phyloP scores from a whole-genome alignment of 2,797 vertebrate species.

The Enteromius anoplus region DNA sequence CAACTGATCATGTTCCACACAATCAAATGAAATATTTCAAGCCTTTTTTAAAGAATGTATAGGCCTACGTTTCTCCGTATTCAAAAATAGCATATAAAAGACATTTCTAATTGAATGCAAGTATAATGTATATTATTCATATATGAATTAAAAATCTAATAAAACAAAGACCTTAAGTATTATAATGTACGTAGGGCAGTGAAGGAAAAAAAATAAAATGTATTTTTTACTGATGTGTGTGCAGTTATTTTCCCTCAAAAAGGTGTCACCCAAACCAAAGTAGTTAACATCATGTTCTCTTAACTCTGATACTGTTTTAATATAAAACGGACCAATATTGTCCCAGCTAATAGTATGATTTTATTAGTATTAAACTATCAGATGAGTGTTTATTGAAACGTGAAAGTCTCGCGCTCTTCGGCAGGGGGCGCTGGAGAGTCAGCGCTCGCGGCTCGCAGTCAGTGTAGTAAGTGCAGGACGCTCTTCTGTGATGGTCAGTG shows the following conservation, averaged over 20 bases:
- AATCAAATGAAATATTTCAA: neutral
- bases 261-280: neutral
- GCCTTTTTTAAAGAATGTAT: neutral
- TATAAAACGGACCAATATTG: neutral
- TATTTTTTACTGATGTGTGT: neutral
- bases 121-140: neutral
- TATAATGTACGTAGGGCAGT: too few relatives aligned
- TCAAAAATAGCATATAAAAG: neutral
- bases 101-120: neutral
- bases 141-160: conserved; percentile 5
- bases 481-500: conserved; percentile 3
- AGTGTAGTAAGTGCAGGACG: neutral
- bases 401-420: neutral
- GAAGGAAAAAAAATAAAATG: too few relatives aligned
- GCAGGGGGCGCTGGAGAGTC: neutral
- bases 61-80: neutral
- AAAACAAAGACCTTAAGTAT: neutral
- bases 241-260: neutral
- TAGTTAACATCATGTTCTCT: neutral
- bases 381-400: neutral
- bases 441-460: too few relatives aligned
- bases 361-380: neutral
- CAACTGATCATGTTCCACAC: neutral
- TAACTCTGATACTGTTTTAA: neutral
- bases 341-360: neutral